Percentiles rank a stretch among this genome's conserved stretches.
Conservation (phyloP, 1,140 invertebrate genomes). For the Diabrotica virgifera region DNA sequence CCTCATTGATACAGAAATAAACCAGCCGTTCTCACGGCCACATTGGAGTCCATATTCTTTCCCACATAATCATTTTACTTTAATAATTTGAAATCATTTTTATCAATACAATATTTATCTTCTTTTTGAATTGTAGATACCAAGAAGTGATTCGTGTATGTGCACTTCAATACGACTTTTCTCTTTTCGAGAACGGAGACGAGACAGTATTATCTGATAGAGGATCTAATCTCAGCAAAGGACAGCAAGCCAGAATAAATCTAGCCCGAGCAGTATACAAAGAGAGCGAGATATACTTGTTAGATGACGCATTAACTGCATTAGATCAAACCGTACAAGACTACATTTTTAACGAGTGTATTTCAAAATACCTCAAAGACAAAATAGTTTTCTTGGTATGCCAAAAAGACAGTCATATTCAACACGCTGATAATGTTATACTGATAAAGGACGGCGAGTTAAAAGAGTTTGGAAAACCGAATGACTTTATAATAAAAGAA, state of each 20-base stretch:
- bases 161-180: constrained; percentile 33
- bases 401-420: constrained; percentile 60
- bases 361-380: constrained; percentile 64
- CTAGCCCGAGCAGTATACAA: constrained; percentile 80
- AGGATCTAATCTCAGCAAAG: constrained; percentile 75
- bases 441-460: constrained; percentile 28
- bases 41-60: no score
- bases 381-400: constrained; percentile 72
- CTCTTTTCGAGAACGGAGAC: constrained; percentile 55
- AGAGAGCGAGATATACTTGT: constrained; percentile 72
- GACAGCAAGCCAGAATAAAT: constrained; percentile 88
- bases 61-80: no score
- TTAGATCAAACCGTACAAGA: constrained; percentile 79
- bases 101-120: no score
- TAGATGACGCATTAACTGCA: constrained; percentile 81
- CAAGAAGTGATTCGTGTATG: constrained; percentile 28
- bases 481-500: constrained; percentile 37
- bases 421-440: constrained; percentile 30
- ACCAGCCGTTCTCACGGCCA: no score
- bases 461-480: constrained; percentile 23
- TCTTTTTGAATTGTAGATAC: constrained; percentile 15
- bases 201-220: constrained; percentile 78
- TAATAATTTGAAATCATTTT: no score
- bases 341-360: constrained; percentile 74
- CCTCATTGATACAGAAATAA: no score